These are phyloP conservation scores for Helobdella robusta DNA, from an alignment of 2,888 invertebrate genomes.

Conservation along the genomic window DNA sequence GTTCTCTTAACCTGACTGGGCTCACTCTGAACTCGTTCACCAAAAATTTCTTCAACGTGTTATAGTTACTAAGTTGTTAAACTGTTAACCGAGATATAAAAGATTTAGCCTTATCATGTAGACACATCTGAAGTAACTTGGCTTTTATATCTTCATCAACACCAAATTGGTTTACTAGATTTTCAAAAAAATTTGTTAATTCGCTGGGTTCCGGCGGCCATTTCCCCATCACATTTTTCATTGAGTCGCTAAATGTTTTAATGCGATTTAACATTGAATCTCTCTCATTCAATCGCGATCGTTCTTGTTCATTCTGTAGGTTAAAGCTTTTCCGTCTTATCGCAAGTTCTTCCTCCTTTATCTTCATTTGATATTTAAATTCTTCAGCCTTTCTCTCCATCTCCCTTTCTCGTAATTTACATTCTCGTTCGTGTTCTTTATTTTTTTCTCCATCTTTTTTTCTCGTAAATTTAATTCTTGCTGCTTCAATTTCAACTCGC, in stretches of 20 bases:
- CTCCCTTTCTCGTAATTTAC: no score
- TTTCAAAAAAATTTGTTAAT: neutral
- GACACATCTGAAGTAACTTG: slow-evolving; percentile 5
- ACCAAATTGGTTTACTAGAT: neutral
- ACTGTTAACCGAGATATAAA: neutral
- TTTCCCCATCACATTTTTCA: slow-evolving; percentile 1
- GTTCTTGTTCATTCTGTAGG: no score
- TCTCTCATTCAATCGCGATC: no score
- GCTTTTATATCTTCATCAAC: neutral
- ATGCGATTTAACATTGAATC: no score
- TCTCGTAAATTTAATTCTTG: no score
- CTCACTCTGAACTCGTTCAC: neutral
- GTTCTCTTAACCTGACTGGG: neutral
- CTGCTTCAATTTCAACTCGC: no score
- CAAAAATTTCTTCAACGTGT: neutral
- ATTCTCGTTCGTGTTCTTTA: no score
- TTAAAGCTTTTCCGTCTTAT: no score
- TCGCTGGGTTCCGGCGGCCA: neutral
- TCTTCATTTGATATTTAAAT: no score
- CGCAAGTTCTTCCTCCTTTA: no score
- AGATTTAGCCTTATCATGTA: neutral
- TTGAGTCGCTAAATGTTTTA: neutral
- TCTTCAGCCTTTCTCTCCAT: no score
- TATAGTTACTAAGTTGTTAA: neutral
- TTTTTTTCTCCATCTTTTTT: no score